Conservation (phyloP, 2,113 vertebrate genomes). For the Chroicocephalus ridibundus region DNA sequence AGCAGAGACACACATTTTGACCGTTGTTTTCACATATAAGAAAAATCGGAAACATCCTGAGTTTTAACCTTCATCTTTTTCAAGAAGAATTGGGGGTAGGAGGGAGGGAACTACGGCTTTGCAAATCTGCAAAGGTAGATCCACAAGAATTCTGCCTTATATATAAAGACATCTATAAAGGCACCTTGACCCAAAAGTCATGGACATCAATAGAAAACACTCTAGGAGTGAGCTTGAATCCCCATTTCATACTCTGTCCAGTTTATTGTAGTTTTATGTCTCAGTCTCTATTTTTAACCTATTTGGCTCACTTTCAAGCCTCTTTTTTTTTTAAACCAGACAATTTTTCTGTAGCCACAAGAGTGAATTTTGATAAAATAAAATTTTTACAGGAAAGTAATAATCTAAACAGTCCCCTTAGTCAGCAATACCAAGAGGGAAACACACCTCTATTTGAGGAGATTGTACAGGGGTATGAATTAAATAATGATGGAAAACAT, state of each 20-base stretch:
- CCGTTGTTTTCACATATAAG: not conserved
- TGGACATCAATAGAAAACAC: not conserved
- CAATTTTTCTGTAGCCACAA: not conserved
- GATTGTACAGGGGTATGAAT: not conserved
- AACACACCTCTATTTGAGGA: not conserved
- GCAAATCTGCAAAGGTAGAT: not conserved
- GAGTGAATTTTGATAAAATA: not conserved
- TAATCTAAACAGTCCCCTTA: not conserved
- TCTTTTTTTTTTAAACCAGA: not conserved
- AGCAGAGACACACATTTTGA: not conserved
- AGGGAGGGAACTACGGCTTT: not conserved
- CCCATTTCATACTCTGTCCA: not conserved
- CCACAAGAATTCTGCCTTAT: not conserved
- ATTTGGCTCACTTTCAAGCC: not conserved
- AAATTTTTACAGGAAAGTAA: not conserved
- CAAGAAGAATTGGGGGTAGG: accelerated
- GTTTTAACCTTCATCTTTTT: not conserved
- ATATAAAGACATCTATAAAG: not conserved
- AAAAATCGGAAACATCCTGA: not conserved
- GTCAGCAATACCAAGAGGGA: not conserved
- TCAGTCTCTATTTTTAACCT: not conserved
- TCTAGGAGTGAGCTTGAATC: not conserved
- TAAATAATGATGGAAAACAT: not conserved
- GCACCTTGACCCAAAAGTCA: not conserved
- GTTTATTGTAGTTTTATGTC: not conserved